Base-by-base conservation (phyloP, 2,113 vertebrate species). In the Lampris megalopsis region DNA sequence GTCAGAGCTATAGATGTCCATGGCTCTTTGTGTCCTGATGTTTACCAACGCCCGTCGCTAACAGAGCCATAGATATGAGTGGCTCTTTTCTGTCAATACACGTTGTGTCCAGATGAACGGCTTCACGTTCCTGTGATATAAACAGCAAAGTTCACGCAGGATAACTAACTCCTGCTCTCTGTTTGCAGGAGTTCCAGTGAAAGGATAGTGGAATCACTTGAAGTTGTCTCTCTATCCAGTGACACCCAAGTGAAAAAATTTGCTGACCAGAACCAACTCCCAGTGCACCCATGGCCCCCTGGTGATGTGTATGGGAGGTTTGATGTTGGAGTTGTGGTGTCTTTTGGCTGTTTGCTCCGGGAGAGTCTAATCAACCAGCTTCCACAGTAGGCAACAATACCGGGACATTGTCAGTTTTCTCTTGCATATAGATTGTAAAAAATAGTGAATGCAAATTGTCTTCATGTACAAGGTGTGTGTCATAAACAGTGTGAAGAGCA, bases 321-420 rank as follows among this genome's bases (percentile, higher is more conserved):
- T 60, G 96, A 99, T 9, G 95, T 99, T 1, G 98, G 97, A 0
- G 97, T 99, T 36, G 96, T 99, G 75, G 97, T 97, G 58, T 99
- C 98, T 0, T 99, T 99, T 35, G 98, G 97, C 13, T 95, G 95
- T 64, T 94, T 99, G 35, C 92, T 99, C 59, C 95, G 80, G 0
- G 92, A 97, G 82, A 88, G 90, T n/a, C 92, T 99, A n/a, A 98
- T 99, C 93, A 89, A 92, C 75, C 95, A 95, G 74, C 97, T 99
- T 78, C 96, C 97, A 48, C 94, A 96, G 97, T 99, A 86, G 94
- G 97, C 37, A 48, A 38, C 61, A 45, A 45, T 45, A 5, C 7
- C 7, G 4, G 43, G 43, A 45, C 43, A 45, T 45, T 45, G 43
- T 45, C 43, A 45, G 7, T 45, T 4, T 45, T 45, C 2, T 24